Conservation (phyloP, 1,140 invertebrate genomes). For the Musca domestica region DNA sequence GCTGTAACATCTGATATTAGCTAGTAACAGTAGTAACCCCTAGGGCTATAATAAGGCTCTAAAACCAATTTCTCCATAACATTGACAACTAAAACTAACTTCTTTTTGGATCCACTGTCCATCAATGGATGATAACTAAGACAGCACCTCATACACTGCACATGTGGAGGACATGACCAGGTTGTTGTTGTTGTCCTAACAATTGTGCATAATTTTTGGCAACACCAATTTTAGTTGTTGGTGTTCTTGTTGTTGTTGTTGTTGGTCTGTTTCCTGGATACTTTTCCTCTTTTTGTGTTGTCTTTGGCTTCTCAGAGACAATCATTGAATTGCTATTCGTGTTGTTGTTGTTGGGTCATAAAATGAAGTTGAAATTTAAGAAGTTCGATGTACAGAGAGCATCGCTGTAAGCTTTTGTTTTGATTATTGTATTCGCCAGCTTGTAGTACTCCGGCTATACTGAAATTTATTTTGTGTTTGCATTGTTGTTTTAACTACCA, state of each 20-base stretch:
- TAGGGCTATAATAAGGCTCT: too few relatives aligned
- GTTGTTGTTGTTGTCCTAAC: conserved; percentile 22
- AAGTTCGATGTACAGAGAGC: conserved; percentile 6
- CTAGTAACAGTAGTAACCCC: too few relatives aligned
- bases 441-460: neutral
- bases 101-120: too few relatives aligned
- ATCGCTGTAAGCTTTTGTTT: too few relatives aligned
- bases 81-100: too few relatives aligned
- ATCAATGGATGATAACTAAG: too few relatives aligned
- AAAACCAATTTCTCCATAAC: too few relatives aligned
- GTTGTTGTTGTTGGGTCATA: neutral
- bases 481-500: conserved; percentile 25
- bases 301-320: neutral
- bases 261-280: neutral
- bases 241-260: conserved; percentile 3
- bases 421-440: too few relatives aligned
- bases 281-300: neutral
- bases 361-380: conserved; percentile 28
- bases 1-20: too few relatives aligned
- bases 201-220: conserved; percentile 20
- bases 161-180: conserved; percentile 39
- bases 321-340: neutral
- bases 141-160: neutral
- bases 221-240: neutral
- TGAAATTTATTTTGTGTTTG: conserved; percentile 29